These are phyloP conservation scores for Calypte anna DNA, from an alignment of 2,113 vertebrate species.

Conservation along the genomic window DNA sequence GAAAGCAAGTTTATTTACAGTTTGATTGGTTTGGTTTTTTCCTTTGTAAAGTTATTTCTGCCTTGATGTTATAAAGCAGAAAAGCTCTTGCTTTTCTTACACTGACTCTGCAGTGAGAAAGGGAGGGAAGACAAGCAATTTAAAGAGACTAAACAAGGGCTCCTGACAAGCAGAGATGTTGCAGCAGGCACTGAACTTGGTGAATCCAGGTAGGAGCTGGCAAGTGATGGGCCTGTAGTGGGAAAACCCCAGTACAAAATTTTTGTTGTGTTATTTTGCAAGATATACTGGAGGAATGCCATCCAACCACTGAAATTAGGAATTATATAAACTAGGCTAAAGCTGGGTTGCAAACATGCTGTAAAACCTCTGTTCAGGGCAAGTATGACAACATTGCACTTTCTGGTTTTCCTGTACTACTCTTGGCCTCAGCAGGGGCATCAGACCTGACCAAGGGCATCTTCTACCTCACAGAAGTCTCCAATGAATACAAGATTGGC, in stretches of 20 bases:
- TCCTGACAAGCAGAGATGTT: neutral
- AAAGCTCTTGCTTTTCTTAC: neutral
- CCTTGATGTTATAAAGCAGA: neutral
- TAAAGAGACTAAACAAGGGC: neutral
- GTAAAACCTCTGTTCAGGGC: neutral
- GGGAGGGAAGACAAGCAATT: neutral
- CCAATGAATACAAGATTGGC: neutral
- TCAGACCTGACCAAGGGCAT: neutral
- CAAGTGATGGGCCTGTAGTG: neutral
- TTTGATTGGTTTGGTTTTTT: neutral
- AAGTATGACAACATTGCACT: neutral
- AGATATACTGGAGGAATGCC: neutral
- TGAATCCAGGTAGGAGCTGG: neutral
- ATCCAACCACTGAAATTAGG: neutral
- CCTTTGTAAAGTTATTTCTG: neutral
- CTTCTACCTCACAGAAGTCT: neutral
- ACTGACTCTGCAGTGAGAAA: neutral
- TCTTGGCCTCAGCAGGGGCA: neutral
- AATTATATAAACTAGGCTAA: neutral
- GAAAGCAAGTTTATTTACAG: neutral
- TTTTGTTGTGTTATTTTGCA: neutral
- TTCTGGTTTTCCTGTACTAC: neutral
- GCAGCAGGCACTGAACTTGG: neutral
- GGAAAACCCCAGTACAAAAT: neutral
- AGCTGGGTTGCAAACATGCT: neutral